A percentile compares a stretch with the other conserved stretches of the same genome.
Conservation (phyloP, 2,113 vertebrate genomes). For the Rhinichthys klamathensis region DNA sequence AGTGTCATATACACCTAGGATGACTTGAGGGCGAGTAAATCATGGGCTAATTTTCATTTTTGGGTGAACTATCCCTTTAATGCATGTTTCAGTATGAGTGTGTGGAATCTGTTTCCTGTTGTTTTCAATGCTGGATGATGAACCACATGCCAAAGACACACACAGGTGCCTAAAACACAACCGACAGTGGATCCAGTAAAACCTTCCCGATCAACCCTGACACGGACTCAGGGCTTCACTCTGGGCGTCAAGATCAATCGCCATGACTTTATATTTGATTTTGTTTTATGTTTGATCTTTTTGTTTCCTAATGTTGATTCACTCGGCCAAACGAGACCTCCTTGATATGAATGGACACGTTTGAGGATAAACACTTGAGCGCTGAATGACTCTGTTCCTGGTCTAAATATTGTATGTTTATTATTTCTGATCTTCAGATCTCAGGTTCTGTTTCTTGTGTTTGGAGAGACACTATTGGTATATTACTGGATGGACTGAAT, state of each 20-base stretch:
- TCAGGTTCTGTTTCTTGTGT: slow-evolving; percentile 11
- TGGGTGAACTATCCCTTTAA: background rate
- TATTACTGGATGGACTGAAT: background rate
- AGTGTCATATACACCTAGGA: too few species aligned
- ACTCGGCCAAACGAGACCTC: background rate
- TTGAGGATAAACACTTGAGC: background rate
- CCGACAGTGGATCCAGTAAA: slow-evolving; percentile 74
- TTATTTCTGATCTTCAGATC: slow-evolving; percentile 14
- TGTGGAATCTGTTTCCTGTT: slow-evolving; percentile 60
- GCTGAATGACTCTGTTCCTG: slow-evolving; percentile 9
- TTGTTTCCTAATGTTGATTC: background rate
- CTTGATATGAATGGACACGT: background rate
- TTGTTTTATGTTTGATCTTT: background rate
- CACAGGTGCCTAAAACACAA: slow-evolving; percentile 70
- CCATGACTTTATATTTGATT: background rate
- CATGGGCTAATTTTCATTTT: too few species aligned
- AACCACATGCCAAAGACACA: slow-evolving; percentile 69
- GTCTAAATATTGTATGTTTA: slow-evolving; percentile 24
- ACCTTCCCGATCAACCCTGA: slow-evolving; percentile 63
- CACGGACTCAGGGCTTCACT: slow-evolving; percentile 68
- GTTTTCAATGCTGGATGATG: slow-evolving; percentile 52
- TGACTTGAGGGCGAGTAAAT: too few species aligned
- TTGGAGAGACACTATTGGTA: background rate
- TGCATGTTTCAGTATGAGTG: slow-evolving; percentile 11
- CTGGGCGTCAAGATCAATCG: slow-evolving; percentile 5